Percentiles rank a stretch among this genome's conserved stretches.
These are phyloP conservation scores for Rallus crepitans DNA, from an alignment of 2,797 vertebrate genomes.

Conservation along the genomic window DNA sequence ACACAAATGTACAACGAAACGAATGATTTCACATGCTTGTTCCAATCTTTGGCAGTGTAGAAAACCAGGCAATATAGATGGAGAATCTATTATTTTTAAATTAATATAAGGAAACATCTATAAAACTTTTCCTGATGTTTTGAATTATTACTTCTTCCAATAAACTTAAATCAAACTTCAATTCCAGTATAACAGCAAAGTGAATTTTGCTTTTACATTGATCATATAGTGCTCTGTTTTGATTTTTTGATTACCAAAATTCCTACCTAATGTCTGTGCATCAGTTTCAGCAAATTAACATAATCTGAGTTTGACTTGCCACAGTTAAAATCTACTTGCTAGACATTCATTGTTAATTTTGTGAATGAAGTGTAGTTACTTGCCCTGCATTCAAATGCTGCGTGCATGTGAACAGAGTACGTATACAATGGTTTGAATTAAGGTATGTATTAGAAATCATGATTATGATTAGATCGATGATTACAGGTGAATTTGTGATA, in stretches of 20 bases:
- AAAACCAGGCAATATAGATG: not conserved
- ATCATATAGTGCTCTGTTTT: not conserved
- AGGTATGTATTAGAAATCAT: not conserved
- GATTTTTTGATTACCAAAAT: not conserved
- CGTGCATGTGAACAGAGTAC: not conserved
- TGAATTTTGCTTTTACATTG: not conserved
- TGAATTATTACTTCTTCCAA: not conserved
- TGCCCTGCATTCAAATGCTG: not conserved
- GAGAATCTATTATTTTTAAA: not conserved
- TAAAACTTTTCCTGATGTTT: not conserved
- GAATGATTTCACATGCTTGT: not conserved
- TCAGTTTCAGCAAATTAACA: not conserved
- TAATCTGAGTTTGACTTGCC: not conserved
- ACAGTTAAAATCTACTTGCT: not conserved
- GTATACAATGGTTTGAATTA: not conserved
- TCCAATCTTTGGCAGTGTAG: not conserved
- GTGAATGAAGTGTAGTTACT: not conserved
- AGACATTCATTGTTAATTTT: not conserved
- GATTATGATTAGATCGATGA: not conserved
- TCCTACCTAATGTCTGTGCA: not conserved
- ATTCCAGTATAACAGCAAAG: not conserved
- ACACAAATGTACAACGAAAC: not conserved
- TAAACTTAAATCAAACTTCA: not conserved
- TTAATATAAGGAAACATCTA: not conserved
- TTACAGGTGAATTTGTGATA: rapidly evolving